phyloP scores from a whole-genome alignment of 2,113 vertebrate genomes.

The Grammomys surdaster region DNA sequence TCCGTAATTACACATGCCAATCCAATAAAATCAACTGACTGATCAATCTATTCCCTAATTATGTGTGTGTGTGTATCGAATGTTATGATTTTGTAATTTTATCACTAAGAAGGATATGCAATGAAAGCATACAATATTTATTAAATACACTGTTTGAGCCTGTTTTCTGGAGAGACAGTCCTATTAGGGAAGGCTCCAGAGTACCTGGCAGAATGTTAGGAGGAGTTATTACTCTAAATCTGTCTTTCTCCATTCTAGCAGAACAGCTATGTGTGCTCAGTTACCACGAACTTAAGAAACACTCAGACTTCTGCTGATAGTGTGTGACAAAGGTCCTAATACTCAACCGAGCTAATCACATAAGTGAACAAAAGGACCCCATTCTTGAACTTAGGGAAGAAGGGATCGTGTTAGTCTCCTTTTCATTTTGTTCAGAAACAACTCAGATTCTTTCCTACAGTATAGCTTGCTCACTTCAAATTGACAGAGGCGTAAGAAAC shows the following conservation, averaged over 20 bases:
- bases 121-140: not conserved
- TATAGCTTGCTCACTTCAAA: not conserved
- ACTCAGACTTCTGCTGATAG: not conserved
- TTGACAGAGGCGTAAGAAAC: not conserved
- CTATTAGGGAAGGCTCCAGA: not conserved
- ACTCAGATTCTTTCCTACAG: not conserved
- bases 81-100: not conserved
- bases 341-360: not conserved
- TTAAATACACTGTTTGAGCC: not conserved
- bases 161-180: not conserved
- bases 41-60: not conserved
- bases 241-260: not conserved
- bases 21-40: not conserved
- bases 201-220: not conserved
- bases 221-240: not conserved
- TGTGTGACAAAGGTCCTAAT: not conserved
- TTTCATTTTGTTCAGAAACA: not conserved
- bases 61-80: not conserved
- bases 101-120: not conserved
- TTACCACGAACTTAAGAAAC: constrained; percentile 3
- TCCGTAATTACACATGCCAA: not conserved
- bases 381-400: not conserved
- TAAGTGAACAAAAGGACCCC: not conserved
- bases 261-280: constrained; percentile 25
- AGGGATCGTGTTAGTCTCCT: not conserved